Base-by-base conservation (phyloP, 2,888 invertebrate genomes). In the Trachelus tabidus region DNA sequence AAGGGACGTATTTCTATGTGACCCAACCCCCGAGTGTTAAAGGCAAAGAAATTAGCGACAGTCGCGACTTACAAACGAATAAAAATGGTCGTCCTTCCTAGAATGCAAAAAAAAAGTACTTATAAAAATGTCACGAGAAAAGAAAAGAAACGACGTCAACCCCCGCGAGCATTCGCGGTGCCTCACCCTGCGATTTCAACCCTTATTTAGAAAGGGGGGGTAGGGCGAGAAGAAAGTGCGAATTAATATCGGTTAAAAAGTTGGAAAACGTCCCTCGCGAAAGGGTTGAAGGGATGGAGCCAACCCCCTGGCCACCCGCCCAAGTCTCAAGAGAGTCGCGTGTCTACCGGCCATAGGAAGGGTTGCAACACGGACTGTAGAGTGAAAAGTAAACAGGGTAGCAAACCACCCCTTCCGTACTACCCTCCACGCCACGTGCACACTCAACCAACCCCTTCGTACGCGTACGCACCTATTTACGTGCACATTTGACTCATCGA, bases 371-470 rank as follows among this genome's bases (percentile, higher is more conserved):
- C 73, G 79, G 74, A 35, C 75, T 71, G 40, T 69, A 73, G 76
- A 81, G 81, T 81, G 78, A 81, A 81, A 76, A 77, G 81, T 77
- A 79, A 79, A 81, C 81, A 79, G 76, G 73, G 74, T 31, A 31
- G 30, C 37, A 33, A 71, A 71, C 71, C 71, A 71, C 71, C 71
- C 71, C 71, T 12, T 33, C 71, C 71, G 56, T 56, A 23, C 56
- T 56, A 56, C 56, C 56, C 56, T 56, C 9, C 56, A 23, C 23
- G 23, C 56, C 71, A 71, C 71, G 71, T 34, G 71, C 71, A 71
- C 71, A 31, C 31, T 31, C 71, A 9, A 11, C 56, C 56, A 56
- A 23, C 23, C 56, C 56, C 56, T 56, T 15, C 6, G 1, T 71
- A 31, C 71, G 71, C 6, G 31, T 71, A 71, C 30, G 33, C 34